Evolutionary conservation across 2,113 vertebrate species (phyloP), one percentile per base, ranked within the genome.

Genomic region (Pseudorasbora parva): DNA sequence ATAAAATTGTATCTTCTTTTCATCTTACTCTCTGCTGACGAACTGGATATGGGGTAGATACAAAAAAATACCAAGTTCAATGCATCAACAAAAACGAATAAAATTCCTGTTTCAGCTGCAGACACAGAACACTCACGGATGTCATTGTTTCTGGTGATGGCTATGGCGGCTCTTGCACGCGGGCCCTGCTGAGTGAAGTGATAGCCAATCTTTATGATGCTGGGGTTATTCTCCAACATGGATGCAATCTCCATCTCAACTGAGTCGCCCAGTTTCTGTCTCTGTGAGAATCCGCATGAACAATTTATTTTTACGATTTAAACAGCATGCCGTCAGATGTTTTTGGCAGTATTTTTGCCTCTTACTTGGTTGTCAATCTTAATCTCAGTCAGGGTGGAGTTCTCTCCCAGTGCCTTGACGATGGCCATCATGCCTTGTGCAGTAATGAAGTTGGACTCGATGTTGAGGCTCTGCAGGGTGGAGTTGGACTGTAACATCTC

Each of bases 401-500:
- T 97, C 47, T 85, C 85, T 43, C 93, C 90, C 91, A 98, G 88
- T 2, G 97, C 97, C 86, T 93, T 95, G 86, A 97, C 90, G 75
- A 99, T 90, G 1, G 95, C 94, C 94, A 94, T 94, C 94, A 99
- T 97, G 37, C 97, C 98, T 0, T 94, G 84, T 2, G 95, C 91
- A 57, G 95, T 98, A 89, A 99, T 98, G 93, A 99, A 99, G 93
- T 99, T 99, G 84, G 98, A 99, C 85, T 99, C 97, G 0, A 99
- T 94, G 86, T 99, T 99, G 91, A 99, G 95, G 92, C 95, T 97
- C 92, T 94, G 93, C 78, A 99, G 93, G 76, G 91, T 95, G 80
- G 93, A 95, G 92, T 99, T 99, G 84, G 94, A 94, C 87, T 91
- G 92, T 88, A 99, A 90, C 98, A 99, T 99, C 91, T 96, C 96